A percentile compares a stretch with the other conserved stretches of the same genome.
phyloP scores from a whole-genome alignment of 92 coral and sea anemone species.

The Actinernus sp. region DNA sequence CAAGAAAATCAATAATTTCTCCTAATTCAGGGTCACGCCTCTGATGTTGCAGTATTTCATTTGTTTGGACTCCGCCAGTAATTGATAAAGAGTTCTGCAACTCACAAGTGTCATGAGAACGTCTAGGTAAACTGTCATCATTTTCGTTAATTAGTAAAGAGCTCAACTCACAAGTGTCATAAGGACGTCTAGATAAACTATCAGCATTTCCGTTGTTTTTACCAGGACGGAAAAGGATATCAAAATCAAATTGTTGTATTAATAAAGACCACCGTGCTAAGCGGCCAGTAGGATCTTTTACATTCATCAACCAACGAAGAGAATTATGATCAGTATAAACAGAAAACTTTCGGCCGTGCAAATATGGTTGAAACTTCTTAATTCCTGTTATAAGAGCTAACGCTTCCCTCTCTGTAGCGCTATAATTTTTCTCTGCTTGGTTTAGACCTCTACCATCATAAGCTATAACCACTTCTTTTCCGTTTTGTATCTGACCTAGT shows the following conservation, averaged over 20 bases:
- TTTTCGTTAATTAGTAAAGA: background rate
- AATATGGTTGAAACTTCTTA: constrained; percentile 20
- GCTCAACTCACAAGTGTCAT: constrained; percentile 13
- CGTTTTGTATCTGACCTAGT: constrained; percentile 6
- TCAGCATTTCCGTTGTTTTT: constrained; percentile 37
- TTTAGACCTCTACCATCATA: constrained; percentile 21
- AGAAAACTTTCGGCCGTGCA: constrained; percentile 22
- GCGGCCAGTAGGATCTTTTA: constrained; percentile 8
- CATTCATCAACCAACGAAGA: constrained; percentile 14
- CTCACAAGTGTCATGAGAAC: constrained; percentile 8
- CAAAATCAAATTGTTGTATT: constrained; percentile 25
- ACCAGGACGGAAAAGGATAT: constrained; percentile 16
- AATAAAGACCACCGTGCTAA: constrained; percentile 17
- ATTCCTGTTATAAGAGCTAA: constrained; percentile 23
- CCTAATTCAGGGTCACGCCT: constrained; percentile 34
- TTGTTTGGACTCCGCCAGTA: background rate
- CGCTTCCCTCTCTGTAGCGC: constrained; percentile 15
- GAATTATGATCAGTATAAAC: constrained; percentile 27
- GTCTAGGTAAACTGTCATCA: no score
- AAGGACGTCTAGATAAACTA: constrained; percentile 5
- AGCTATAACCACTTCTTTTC: constrained; percentile 18
- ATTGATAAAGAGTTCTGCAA: no score
- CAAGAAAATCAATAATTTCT: constrained; percentile 24
- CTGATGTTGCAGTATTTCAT: constrained; percentile 11
- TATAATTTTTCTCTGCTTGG: constrained; percentile 26